phyloP scores from a whole-genome alignment of 2,113 vertebrate genomes.

The Eulemur macaco region DNA sequence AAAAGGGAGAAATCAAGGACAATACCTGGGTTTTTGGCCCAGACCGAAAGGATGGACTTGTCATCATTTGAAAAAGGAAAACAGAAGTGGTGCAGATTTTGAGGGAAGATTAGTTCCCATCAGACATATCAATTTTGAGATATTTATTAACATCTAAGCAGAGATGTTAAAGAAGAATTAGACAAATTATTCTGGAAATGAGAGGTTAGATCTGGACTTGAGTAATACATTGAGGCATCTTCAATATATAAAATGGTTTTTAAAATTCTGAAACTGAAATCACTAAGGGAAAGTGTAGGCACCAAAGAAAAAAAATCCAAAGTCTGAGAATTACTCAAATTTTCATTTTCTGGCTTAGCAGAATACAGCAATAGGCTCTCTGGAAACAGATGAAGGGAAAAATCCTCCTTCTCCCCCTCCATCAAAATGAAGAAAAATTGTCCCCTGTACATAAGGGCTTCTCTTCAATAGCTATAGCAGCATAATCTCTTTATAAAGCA shows the following conservation, averaged over 20 bases:
- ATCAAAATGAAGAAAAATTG: not conserved
- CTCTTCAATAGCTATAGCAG: not conserved
- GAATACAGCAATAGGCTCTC: not conserved
- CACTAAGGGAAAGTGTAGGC: not conserved
- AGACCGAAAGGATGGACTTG: not conserved
- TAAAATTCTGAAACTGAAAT: not conserved
- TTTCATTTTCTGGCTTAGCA: not conserved
- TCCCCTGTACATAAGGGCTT: not conserved
- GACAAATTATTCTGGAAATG: not conserved
- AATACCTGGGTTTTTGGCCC: not conserved
- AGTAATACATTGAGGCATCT: not conserved
- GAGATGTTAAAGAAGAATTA: not conserved
- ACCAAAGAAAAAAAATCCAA: not conserved
- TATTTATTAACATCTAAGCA: not conserved
- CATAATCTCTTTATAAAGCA: not conserved
- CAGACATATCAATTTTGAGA: not conserved
- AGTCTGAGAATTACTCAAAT: not conserved
- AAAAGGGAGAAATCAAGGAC: not conserved
- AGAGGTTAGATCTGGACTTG: not conserved
- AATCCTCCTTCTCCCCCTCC: not conserved
- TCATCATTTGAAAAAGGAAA: not conserved
- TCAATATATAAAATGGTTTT: not conserved
- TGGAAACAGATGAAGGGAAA: conserved; percentile 8
- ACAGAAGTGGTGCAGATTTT: not conserved
- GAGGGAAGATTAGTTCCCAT: not conserved